These are phyloP conservation scores for Dendrolimus houi DNA, from an alignment of 2,888 invertebrate genomes.

Conservation along the genomic window DNA sequence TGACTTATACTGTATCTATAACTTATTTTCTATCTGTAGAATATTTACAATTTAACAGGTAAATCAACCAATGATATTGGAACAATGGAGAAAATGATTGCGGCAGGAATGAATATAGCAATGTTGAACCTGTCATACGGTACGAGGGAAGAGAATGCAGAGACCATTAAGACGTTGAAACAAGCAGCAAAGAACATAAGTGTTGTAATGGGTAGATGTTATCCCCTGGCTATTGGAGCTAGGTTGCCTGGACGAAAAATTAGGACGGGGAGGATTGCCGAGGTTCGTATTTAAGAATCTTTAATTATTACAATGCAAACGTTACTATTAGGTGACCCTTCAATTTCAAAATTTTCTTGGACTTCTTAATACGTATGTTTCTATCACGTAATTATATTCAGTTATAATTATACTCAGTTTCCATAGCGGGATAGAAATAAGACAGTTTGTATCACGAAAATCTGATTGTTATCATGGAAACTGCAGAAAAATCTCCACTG, in stretches of 20 bases:
- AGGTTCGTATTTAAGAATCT: conserved; percentile 71
- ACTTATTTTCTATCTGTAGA: no score
- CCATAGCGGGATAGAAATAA: no score
- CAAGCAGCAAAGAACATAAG: conserved; percentile 75
- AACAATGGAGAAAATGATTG: conserved; percentile 62
- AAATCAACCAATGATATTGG: conserved; percentile 44
- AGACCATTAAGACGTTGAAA: conserved; percentile 56
- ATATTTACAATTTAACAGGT: conserved; percentile 24
- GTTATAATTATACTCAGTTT: conserved; percentile 1
- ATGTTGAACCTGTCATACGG: conserved; percentile 60
- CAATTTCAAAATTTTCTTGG: no score
- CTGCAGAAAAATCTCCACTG: no score
- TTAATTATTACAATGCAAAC: background rate
- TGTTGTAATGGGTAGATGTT: conserved; percentile 74
- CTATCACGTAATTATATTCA: no score
- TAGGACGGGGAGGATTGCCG: conserved; percentile 87
- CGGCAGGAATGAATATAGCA: conserved; percentile 72
- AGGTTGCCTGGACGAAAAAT: conserved; percentile 93
- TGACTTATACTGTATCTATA: no score
- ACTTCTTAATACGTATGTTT: background rate
- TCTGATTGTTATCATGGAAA: no score
- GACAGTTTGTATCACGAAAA: no score
- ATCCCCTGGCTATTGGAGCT: conserved; percentile 89
- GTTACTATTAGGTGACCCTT: no score
- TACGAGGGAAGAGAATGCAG: conserved; percentile 49